These are phyloP conservation scores for Onychomys leucogaster DNA, from an alignment of 2,797 vertebrate genomes.

Conservation along the genomic window DNA sequence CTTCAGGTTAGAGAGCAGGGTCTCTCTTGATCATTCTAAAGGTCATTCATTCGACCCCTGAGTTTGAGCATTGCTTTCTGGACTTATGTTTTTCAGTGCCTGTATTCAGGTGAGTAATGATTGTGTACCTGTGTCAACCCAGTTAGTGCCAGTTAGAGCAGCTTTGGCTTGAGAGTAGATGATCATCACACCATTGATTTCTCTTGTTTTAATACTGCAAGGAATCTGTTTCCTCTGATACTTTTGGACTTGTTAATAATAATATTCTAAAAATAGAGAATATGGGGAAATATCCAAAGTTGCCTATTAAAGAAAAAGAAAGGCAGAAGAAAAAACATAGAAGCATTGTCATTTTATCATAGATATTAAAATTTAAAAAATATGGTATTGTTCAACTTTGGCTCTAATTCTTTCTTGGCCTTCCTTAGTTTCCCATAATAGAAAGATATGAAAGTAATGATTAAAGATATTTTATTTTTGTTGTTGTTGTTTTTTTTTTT, in stretches of 20 bases:
- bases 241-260: constrained; percentile 25
- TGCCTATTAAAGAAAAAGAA: constrained; percentile 56
- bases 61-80: not conserved
- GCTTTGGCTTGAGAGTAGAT: not conserved
- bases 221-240: constrained; percentile 48
- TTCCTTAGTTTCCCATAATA: constrained; percentile 34
- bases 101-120: constrained; percentile 39
- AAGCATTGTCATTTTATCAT: constrained; percentile 55
- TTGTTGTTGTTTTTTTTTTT: no score
- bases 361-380: constrained; percentile 13
- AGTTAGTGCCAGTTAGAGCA: not conserved
- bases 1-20: not conserved
- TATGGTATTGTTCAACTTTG: not conserved
- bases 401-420: not conserved
- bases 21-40: not conserved
- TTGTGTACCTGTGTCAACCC: not conserved
- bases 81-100: not conserved
- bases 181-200: constrained; percentile 1
- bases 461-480: not conserved
- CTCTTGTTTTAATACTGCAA: constrained; percentile 21
- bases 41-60: not conserved
- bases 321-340: constrained; percentile 21
- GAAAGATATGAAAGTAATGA: not conserved
- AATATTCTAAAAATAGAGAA: constrained; percentile 65
- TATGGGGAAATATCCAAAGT: constrained; percentile 52